Conservation (phyloP, 2,113 vertebrate genomes). For the Holacanthus passer region DNA sequence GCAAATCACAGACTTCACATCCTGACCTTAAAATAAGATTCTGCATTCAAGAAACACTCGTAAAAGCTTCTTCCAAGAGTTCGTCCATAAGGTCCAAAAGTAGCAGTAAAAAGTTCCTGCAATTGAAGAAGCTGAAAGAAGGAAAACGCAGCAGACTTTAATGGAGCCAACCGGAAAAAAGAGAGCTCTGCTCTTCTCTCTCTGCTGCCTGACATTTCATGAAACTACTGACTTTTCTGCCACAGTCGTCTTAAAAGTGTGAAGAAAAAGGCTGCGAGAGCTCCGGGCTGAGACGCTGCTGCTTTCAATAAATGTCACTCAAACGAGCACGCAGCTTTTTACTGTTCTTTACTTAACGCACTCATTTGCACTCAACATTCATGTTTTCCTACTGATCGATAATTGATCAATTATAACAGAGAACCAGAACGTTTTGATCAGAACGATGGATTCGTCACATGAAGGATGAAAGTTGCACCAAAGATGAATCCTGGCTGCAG, state of each 20-base stretch:
- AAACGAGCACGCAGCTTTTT: not conserved
- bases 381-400: not conserved
- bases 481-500: too few relatives aligned
- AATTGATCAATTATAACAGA: too few relatives aligned
- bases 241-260: not conserved
- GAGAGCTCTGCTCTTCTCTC: not conserved
- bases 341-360: not conserved
- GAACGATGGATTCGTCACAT: too few relatives aligned
- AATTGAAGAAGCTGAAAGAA: not conserved
- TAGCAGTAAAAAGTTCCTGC: not conserved
- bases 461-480: too few relatives aligned
- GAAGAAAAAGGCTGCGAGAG: not conserved
- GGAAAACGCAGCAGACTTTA: not conserved
- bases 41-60: not conserved
- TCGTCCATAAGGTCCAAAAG: not conserved
- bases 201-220: constrained; percentile 21
- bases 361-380: not conserved
- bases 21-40: not conserved
- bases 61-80: not conserved
- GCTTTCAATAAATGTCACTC: constrained; percentile 27
- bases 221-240: not conserved
- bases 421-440: too few relatives aligned
- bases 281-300: not conserved
- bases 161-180: not conserved
- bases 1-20: accelerated